Percentiles rank a stretch among this genome's conserved stretches.
These are phyloP conservation scores for Sisyra terminalis DNA, from an alignment of 2,888 invertebrate species.

Conservation along the genomic window DNA sequence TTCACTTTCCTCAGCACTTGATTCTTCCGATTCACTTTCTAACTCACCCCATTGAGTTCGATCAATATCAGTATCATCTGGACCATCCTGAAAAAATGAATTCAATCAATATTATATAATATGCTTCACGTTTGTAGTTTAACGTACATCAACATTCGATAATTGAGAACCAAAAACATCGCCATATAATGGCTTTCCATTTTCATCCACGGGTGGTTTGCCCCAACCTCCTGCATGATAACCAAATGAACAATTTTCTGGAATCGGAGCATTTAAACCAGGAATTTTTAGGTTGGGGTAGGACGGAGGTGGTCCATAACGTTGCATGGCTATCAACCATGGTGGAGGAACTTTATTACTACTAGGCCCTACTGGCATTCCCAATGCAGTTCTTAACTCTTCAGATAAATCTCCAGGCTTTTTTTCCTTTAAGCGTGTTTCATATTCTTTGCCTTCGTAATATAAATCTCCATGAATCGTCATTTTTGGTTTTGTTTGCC, in stretches of 20 bases:
- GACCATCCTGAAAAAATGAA: slow-evolving; percentile 29
- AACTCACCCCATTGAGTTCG: slow-evolving; percentile 94
- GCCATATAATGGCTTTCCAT: slow-evolving; percentile 93
- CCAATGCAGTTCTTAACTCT: slow-evolving; percentile 87
- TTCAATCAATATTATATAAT: background rate
- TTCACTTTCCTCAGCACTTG: slow-evolving; percentile 50
- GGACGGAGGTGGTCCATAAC: slow-evolving; percentile 97
- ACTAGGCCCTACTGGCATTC: slow-evolving; percentile 95
- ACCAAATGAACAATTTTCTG: slow-evolving; percentile 93
- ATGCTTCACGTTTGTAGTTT: slow-evolving; percentile 1
- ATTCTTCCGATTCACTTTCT: slow-evolving; percentile 77
- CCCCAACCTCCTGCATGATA: slow-evolving; percentile 99
- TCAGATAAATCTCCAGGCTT: slow-evolving; percentile 96
- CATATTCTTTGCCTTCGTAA: slow-evolving; percentile 98
- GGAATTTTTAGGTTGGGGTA: slow-evolving; percentile 97
- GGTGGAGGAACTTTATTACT: slow-evolving; percentile 87
- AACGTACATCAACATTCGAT: slow-evolving; percentile 50
- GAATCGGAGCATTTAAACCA: slow-evolving; percentile 95
- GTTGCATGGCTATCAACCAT: slow-evolving; percentile 93
- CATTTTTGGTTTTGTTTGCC: slow-evolving; percentile 99
- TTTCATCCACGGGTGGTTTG: slow-evolving; percentile 97
- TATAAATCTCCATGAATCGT: slow-evolving; percentile 98
- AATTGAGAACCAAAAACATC: slow-evolving; percentile 90
- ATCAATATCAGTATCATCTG: slow-evolving; percentile 79
- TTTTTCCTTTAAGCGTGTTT: slow-evolving; percentile 92